Conservation (phyloP, 1,140 invertebrate genomes). For the Rhynchophorus ferrugineus region DNA sequence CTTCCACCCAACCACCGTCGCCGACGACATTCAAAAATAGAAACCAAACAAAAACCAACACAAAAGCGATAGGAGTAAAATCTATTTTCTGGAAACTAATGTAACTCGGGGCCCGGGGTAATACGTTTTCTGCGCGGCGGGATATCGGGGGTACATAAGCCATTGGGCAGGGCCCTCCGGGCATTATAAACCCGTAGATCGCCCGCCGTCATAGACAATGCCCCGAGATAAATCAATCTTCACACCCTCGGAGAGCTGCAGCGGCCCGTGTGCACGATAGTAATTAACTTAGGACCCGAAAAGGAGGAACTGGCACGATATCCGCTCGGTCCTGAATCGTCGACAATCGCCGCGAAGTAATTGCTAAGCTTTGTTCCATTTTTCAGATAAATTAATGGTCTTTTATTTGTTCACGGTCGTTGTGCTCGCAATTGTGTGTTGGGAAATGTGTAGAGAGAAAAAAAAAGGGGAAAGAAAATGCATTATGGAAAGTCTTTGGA, state of each 20-base stretch:
- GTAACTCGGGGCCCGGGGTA: conserved; percentile 4
- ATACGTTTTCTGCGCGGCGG: conserved; percentile 14
- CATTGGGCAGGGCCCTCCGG: conserved; percentile 22
- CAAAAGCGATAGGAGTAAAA: background rate
- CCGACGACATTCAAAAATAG: too few relatives aligned
- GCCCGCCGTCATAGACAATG: conserved; percentile 24
- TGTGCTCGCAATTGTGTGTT: too few relatives aligned
- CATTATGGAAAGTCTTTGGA: too few relatives aligned
- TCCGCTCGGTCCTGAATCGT: conserved; percentile 1
- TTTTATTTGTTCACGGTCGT: background rate
- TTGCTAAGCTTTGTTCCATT: conserved; percentile 1
- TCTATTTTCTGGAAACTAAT: conserved; percentile 10
- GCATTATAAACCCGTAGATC: conserved; percentile 24
- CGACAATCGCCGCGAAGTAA: background rate
- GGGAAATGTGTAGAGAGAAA: too few relatives aligned
- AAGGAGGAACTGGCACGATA: conserved; percentile 4
- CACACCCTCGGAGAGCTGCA: conserved; percentile 14
- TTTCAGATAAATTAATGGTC: conserved; percentile 1
- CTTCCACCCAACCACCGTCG: too few relatives aligned
- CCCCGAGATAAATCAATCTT: conserved; percentile 22
- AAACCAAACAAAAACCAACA: background rate
- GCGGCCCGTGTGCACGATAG: conserved; percentile 11
- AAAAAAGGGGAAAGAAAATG: too few relatives aligned
- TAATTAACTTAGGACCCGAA: conserved; percentile 18
- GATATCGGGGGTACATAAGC: conserved; percentile 22